Conservation (phyloP, 2,113 vertebrate species). For the Lathamus discolor region DNA sequence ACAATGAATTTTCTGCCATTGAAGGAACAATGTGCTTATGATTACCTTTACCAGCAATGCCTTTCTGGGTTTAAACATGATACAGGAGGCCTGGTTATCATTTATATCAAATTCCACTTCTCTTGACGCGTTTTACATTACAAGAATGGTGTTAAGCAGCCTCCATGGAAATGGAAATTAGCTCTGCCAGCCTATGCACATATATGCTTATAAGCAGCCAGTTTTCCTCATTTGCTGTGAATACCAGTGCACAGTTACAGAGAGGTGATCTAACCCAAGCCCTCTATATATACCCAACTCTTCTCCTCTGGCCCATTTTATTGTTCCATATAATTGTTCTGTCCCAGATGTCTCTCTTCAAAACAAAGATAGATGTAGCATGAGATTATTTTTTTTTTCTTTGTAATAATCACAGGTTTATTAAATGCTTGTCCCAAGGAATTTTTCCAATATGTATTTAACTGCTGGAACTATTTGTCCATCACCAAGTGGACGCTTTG, state of each 20-base stretch:
- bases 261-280: background rate
- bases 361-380: background rate
- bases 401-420: background rate
- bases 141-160: background rate
- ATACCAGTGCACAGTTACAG: background rate
- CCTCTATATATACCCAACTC: background rate
- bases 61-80: background rate
- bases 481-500: background rate
- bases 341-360: background rate
- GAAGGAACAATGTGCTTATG: background rate
- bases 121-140: background rate
- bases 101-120: background rate
- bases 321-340: background rate
- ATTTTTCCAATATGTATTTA: background rate
- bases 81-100: background rate
- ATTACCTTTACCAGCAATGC: background rate
- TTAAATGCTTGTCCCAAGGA: background rate
- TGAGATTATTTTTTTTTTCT: background rate
- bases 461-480: background rate
- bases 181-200: accelerated
- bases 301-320: background rate
- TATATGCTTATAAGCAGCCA: background rate
- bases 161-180: background rate
- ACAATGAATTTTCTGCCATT: background rate
- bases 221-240: background rate